These are phyloP conservation scores for Drosophila mojavensis DNA, from an alignment of 1,140 invertebrate species.

Conservation along the genomic window DNA sequence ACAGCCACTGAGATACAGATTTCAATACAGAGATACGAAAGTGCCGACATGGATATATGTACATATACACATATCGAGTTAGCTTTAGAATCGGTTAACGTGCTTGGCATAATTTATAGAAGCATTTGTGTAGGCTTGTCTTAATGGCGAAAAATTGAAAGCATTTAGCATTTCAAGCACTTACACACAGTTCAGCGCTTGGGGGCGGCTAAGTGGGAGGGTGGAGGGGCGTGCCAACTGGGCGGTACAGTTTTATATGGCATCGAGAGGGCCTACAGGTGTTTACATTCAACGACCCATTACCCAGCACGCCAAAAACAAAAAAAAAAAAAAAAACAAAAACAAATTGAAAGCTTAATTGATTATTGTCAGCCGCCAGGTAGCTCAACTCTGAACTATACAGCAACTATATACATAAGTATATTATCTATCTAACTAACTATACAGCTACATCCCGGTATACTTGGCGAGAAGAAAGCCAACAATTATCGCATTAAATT, in stretches of 20 bases:
- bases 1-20: slow-evolving; percentile 44
- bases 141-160: slow-evolving; percentile 75
- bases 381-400: slow-evolving; percentile 1
- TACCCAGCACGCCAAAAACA: slow-evolving; percentile 42
- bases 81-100: slow-evolving; percentile 42
- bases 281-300: slow-evolving; percentile 35
- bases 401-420: neutral
- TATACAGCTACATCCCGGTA: neutral
- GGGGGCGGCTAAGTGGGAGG: neutral
- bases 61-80: neutral
- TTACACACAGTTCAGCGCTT: slow-evolving; percentile 29
- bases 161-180: slow-evolving; percentile 71
- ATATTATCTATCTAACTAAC: neutral
- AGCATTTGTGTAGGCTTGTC: slow-evolving; percentile 76
- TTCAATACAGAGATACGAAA: slow-evolving; percentile 14
- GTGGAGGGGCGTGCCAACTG: neutral
- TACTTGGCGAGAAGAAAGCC: slow-evolving; percentile 49
- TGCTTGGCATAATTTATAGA: slow-evolving; percentile 72
- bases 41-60: neutral
- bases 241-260: neutral
- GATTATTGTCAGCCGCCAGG: slow-evolving; percentile 31
- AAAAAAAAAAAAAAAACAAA: slow-evolving; percentile 35
- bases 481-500: slow-evolving; percentile 52
- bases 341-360: slow-evolving; percentile 65
- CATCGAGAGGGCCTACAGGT: slow-evolving; percentile 1